A percentile compares a stretch with the other conserved stretches of the same genome.
These are phyloP conservation scores for Siphamia tubifer DNA, from an alignment of 2,113 vertebrate genomes.

Conservation along the genomic window DNA sequence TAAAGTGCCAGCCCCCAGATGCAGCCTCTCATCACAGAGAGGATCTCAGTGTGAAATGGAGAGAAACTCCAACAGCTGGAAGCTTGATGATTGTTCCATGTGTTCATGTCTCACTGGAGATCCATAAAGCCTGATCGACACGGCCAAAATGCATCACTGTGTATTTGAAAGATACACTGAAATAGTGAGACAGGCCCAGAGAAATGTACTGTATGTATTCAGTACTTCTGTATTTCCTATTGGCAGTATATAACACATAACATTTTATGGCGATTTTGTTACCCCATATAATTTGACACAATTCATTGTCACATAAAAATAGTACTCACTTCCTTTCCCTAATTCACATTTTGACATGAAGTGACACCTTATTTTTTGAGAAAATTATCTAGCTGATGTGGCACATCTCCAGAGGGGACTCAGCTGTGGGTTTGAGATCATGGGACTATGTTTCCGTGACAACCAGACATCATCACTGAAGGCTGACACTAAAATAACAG, in stretches of 20 bases:
- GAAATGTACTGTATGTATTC: slow-evolving; percentile 14
- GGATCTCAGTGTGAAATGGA: slow-evolving; percentile 35
- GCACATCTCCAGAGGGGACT: slow-evolving; percentile 35
- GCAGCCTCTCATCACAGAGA: slow-evolving; percentile 44
- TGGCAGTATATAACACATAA: background rate
- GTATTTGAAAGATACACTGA: slow-evolving; percentile 4
- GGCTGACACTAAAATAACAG: slow-evolving; percentile 78
- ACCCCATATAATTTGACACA: background rate
- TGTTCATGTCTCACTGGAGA: slow-evolving; percentile 67
- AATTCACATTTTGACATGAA: background rate
- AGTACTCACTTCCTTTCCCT: too few species aligned
- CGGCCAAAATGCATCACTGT: slow-evolving; percentile 47
- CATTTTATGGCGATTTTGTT: slow-evolving; percentile 25
- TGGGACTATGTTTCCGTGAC: slow-evolving; percentile 73
- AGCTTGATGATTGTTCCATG: slow-evolving; percentile 66
- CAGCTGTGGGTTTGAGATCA: slow-evolving; percentile 62
- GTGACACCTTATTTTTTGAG: slow-evolving; percentile 31
- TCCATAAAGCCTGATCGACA: slow-evolving; percentile 53
- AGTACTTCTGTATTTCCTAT: slow-evolving; percentile 36
- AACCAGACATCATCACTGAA: slow-evolving; percentile 69
- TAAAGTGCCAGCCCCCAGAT: slow-evolving; percentile 30
- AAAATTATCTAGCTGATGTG: slow-evolving; percentile 25
- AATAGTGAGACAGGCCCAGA: slow-evolving; percentile 5
- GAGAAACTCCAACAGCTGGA: slow-evolving; percentile 66
- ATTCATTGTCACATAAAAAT: slow-evolving; percentile 10